phyloP scores from a whole-genome alignment of 2,888 invertebrate genomes.

The Monopis laevigella region DNA sequence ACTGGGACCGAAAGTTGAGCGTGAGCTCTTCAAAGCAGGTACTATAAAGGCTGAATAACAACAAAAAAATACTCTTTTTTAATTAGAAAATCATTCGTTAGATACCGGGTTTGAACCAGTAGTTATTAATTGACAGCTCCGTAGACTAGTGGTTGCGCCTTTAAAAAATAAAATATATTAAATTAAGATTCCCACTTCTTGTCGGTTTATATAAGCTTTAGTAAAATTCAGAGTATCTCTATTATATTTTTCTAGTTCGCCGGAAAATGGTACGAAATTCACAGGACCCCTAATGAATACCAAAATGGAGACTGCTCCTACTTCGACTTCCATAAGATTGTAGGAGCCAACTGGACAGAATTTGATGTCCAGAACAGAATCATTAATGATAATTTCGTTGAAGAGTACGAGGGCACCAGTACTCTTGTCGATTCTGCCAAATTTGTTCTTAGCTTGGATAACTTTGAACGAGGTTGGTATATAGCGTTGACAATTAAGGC shows the following conservation, averaged over 20 bases:
- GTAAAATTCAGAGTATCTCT: background rate
- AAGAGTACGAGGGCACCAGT: constrained; percentile 24
- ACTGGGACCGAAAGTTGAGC: no score
- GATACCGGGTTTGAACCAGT: no score
- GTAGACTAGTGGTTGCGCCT: no score
- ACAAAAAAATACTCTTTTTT: no score
- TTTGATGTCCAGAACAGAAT: constrained; percentile 19
- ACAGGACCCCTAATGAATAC: constrained; percentile 24
- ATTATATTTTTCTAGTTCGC: constrained; percentile 29
- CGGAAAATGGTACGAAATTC: constrained; percentile 39
- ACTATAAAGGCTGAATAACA: no score
- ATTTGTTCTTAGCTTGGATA: constrained; percentile 25
- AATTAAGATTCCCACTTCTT: no score
- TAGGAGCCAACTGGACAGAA: constrained; percentile 12
- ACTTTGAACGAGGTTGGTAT: constrained; percentile 23
- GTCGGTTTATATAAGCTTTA: no score
- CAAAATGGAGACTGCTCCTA: constrained; percentile 35
- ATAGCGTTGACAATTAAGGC: constrained; percentile 23
- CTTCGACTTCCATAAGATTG: constrained; percentile 22
- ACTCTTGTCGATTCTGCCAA: constrained; percentile 20
- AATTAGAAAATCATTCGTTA: no score
- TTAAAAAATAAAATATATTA: no score
- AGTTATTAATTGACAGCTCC: no score
- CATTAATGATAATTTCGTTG: constrained; percentile 34
- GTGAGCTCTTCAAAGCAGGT: no score